Evolutionary conservation across 2,888 invertebrate genomes (phyloP).

Genomic region (Nematopogon swammerdamellus): DNA sequence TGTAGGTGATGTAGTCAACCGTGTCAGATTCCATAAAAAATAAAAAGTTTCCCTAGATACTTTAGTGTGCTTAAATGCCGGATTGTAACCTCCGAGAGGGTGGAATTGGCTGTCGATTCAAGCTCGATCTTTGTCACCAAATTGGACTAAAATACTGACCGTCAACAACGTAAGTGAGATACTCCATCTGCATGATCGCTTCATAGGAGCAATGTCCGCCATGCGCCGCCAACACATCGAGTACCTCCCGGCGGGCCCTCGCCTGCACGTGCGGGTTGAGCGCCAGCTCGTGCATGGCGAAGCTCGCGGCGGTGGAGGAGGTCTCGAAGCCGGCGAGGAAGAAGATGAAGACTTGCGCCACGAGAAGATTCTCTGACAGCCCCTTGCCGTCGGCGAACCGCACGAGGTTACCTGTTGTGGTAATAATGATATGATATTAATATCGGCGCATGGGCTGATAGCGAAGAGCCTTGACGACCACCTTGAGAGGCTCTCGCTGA

Average conservation of each 20-base stretch:
- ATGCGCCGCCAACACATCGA: constrained; percentile 17
- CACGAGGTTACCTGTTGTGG: constrained; percentile 13
- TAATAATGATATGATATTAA: too few relatives aligned
- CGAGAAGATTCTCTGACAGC: constrained; percentile 17
- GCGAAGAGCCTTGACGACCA: too few relatives aligned
- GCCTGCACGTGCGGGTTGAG: constrained; percentile 27
- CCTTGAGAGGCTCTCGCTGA: too few relatives aligned
- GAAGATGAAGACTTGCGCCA: constrained; percentile 28
- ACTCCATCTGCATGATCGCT: constrained; percentile 25
- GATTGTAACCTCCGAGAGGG: too few relatives aligned
- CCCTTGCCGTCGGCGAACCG: constrained; percentile 1
- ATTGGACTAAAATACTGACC: too few relatives aligned
- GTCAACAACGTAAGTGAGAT: constrained; percentile 25
- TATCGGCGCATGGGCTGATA: too few relatives aligned
- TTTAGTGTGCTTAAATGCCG: too few relatives aligned
- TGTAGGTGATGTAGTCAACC: too few relatives aligned
- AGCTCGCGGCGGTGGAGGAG: constrained; percentile 29
- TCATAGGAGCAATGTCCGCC: constrained; percentile 24
- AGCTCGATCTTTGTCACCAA: too few relatives aligned
- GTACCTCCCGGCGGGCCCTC: constrained; percentile 25
- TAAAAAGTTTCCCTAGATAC: too few relatives aligned
- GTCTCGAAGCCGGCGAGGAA: constrained; percentile 38
- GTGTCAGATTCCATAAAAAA: too few relatives aligned
- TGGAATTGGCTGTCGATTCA: too few relatives aligned
- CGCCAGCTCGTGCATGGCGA: constrained; percentile 30